Evolutionary conservation across 2,888 invertebrate species (phyloP).

Genomic region (Tetragonula carbonaria): DNA sequence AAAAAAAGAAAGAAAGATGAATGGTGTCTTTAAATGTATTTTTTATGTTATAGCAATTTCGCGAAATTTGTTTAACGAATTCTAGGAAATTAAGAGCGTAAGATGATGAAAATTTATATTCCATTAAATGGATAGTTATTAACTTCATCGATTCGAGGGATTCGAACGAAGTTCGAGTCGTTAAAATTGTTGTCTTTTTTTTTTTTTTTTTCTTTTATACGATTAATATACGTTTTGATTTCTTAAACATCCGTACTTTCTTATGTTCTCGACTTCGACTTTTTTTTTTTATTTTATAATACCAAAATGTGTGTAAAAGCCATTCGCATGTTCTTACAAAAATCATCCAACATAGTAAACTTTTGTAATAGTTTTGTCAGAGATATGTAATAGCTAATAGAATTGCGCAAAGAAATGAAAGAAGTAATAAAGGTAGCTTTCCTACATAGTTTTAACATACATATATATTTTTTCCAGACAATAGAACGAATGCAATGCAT

Average conservation of each 20-base stretch:
- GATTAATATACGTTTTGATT: slow-evolving; percentile 43
- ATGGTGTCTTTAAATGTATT: slow-evolving; percentile 62
- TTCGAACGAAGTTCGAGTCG: slow-evolving; percentile 31
- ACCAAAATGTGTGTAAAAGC: slow-evolving; percentile 21
- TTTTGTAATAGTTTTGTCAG: slow-evolving; percentile 71
- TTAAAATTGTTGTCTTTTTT: slow-evolving; percentile 1
- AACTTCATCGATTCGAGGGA: slow-evolving; percentile 25
- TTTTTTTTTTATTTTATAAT: slow-evolving; percentile 58
- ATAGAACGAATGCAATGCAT: slow-evolving; percentile 7
- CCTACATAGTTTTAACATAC: slow-evolving; percentile 72
- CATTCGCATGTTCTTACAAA: slow-evolving; percentile 45
- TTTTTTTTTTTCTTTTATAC: slow-evolving; percentile 37
- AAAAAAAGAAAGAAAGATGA: neutral
- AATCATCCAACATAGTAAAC: slow-evolving; percentile 54
- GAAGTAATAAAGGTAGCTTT: slow-evolving; percentile 73
- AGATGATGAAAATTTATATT: slow-evolving; percentile 56
- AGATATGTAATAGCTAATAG: slow-evolving; percentile 70
- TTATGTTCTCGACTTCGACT: slow-evolving; percentile 47
- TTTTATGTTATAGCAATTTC: slow-evolving; percentile 54
- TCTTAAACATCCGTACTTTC: slow-evolving; percentile 48
- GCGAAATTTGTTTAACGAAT: slow-evolving; percentile 59
- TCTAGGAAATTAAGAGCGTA: slow-evolving; percentile 56
- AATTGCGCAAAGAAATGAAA: slow-evolving; percentile 63
- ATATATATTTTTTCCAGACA: slow-evolving; percentile 61
- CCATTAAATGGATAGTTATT: slow-evolving; percentile 58